phyloP scores from a whole-genome alignment of 2,797 vertebrate species.

The Sylvia borin region DNA sequence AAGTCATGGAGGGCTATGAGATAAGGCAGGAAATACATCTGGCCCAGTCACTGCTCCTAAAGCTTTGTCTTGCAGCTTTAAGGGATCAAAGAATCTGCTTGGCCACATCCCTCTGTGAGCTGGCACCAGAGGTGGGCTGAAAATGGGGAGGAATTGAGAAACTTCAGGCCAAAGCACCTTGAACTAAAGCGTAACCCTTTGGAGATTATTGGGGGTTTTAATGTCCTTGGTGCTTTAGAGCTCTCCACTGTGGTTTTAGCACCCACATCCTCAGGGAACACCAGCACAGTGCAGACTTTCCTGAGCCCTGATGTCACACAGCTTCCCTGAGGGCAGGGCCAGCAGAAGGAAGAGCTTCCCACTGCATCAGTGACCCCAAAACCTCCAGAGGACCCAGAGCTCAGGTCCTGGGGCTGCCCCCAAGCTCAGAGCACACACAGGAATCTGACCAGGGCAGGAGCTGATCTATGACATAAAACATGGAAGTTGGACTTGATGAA shows the following conservation, averaged over 20 bases:
- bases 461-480: neutral
- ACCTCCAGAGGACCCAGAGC: neutral
- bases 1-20: neutral
- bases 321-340: neutral
- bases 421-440: neutral
- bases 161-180: neutral
- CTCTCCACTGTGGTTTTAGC: neutral
- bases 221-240: no score
- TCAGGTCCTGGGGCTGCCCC: neutral
- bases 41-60: neutral
- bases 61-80: neutral
- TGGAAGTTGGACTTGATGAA: neutral
- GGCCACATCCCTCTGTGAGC: neutral
- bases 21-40: neutral
- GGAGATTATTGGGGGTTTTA: neutral
- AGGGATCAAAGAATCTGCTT: neutral
- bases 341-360: neutral
- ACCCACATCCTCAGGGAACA: neutral
- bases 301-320: neutral
- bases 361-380: neutral
- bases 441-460: neutral
- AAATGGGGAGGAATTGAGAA: neutral
- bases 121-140: neutral
- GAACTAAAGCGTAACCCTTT: neutral
- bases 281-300: no score